Conservation (phyloP, 2,888 invertebrate genomes). For the Tetranychus truncatus region DNA sequence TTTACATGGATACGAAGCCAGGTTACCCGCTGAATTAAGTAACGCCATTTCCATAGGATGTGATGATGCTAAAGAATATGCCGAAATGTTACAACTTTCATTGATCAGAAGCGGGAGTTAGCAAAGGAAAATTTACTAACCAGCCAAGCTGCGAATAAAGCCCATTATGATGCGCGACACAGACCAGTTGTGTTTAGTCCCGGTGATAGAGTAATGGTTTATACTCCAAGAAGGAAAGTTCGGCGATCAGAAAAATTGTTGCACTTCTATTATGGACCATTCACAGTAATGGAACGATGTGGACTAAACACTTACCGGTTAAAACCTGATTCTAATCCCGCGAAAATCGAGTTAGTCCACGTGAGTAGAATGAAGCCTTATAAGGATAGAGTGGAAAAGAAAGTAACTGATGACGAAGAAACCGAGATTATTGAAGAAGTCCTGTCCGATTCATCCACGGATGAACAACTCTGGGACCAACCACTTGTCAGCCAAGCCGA, state of each 20-base stretch:
- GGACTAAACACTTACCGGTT: neutral
- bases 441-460: too few relatives aligned
- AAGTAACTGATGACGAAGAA: neutral
- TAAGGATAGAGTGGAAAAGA: neutral
- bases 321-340: neutral
- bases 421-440: too few relatives aligned
- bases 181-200: neutral
- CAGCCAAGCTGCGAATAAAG: neutral
- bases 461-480: neutral
- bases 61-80: neutral
- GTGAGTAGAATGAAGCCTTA: slow-evolving; percentile 13
- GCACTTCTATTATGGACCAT: slow-evolving; percentile 16
- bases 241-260: slow-evolving; percentile 15
- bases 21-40: slow-evolving; percentile 17
- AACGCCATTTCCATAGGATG: neutral
- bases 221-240: slow-evolving; percentile 10
- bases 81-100: neutral
- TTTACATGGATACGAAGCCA: slow-evolving; percentile 1
- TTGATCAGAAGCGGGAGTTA: neutral
- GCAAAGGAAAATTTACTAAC: neutral
- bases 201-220: slow-evolving; percentile 16
- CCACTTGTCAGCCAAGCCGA: neutral
- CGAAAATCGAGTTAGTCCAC: slow-evolving; percentile 12
- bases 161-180: neutral
- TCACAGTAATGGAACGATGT: neutral